Base-by-base conservation (phyloP, 2,797 vertebrate genomes). In the Tenualosa ilisha region DNA sequence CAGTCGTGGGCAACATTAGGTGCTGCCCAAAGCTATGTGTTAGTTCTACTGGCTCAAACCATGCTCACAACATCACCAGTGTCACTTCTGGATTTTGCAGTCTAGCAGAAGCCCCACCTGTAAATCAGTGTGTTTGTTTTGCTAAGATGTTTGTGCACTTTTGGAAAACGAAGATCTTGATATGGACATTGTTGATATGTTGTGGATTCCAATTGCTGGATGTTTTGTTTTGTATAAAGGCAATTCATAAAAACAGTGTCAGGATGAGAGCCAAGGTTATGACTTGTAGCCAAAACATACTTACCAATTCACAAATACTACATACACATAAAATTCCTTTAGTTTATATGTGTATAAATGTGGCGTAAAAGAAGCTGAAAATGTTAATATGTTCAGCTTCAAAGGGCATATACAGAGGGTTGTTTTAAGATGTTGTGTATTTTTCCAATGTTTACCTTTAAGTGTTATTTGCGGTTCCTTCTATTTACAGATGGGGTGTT, bases 401-500 rank as follows among this genome's bases (percentile, higher is more conserved):
- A 17, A 54, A 54, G 13, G 53, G 22, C 54, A 20, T 3, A 37
- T 12, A 72, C 11, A 72, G 5, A 20, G 37, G 37, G 3, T 37
- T 72, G 37, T 72, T 40, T 72, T 13, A 5, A 17, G 4, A 9
- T 49, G 43, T 31, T 72, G 63, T 37, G 13, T 31, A 72, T 72
- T 15, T 40, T 40, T 72, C 13, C 11, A 37, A 31, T 37, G 65
- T 37, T 26, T 72, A 31, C 31, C 3, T 37, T 31, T 4, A 72
- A 37, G 72, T 37, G 37, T 75, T 5, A 40, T 75, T 72, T 17
- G 2, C 17, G 37, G 31, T 53, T 6, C 31, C 13, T 1, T 75
- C 37, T 79, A 79, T 79, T 79, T 79, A 79, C 72, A 79, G 72
- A 79, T 17, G 72, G n/a, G 72, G 37, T 79, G 72, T 79, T 79